Evolutionary conservation across 2,113 vertebrate species (phyloP).

Genomic region (Tychaedon coryphoeus): DNA sequence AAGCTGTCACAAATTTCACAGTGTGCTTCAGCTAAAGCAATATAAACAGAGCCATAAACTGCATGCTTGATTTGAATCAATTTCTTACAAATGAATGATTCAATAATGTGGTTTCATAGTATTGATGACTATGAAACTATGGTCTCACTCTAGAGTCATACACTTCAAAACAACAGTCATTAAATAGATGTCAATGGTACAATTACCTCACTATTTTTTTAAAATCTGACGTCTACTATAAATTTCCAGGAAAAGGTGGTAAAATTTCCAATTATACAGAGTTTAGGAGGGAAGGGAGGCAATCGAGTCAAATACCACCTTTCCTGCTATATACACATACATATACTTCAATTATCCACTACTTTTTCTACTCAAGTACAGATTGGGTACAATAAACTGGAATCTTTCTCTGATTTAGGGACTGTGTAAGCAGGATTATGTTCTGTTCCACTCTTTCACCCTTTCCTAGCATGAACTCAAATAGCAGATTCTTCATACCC

Average conservation of each 20-base stretch:
- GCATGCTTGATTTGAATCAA: background rate
- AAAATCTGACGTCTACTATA: background rate
- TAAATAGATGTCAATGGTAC: background rate
- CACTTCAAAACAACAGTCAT: background rate
- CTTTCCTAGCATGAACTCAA: background rate
- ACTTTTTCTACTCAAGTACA: background rate
- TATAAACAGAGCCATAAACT: background rate
- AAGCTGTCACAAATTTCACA: background rate
- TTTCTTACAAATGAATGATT: background rate
- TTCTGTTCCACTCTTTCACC: background rate
- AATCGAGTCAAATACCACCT: accelerated
- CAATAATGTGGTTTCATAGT: background rate
- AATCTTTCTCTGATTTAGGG: background rate
- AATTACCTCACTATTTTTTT: background rate
- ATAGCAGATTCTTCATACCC: background rate
- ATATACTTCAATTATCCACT: background rate
- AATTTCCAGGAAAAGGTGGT: background rate
- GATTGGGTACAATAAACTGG: background rate
- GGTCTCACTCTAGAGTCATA: background rate
- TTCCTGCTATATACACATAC: background rate
- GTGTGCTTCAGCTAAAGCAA: background rate
- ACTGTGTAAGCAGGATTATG: background rate
- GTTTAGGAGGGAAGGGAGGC: background rate
- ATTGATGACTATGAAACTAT: background rate
- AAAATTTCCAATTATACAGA: background rate